phyloP scores from a whole-genome alignment of 2,113 vertebrate species.

The Oryctolagus cuniculus region DNA sequence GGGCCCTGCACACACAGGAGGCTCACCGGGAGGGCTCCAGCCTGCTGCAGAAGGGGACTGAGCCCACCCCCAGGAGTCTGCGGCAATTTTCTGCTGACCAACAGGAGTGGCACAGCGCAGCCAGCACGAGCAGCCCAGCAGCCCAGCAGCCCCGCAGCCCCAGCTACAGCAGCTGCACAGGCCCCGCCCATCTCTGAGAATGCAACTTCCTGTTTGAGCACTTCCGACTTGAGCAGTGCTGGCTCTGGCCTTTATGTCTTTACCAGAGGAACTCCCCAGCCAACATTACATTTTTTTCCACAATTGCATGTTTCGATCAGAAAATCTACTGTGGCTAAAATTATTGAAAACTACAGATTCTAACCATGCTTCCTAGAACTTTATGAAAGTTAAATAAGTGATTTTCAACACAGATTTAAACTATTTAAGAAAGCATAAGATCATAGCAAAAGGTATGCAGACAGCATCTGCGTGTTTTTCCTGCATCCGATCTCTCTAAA shows the following conservation, averaged over 20 bases:
- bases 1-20: not conserved
- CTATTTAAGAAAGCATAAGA: not conserved
- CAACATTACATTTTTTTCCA: not conserved
- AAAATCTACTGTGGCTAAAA: slow-evolving; percentile 32
- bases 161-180: not conserved
- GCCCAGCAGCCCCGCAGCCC: not conserved
- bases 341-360: not conserved
- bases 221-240: not conserved
- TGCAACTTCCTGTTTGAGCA: not conserved
- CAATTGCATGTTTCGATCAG: not conserved
- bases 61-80: not conserved
- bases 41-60: not conserved
- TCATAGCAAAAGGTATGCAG: not conserved
- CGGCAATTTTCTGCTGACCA: not conserved
- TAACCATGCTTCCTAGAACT: not conserved
- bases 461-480: not conserved
- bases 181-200: not conserved
- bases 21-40: not conserved
- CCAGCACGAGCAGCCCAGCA: not conserved
- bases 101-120: not conserved
- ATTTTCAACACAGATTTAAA: not conserved
- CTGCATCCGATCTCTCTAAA: not conserved
- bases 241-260: not conserved
- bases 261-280: not conserved
- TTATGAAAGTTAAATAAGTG: slow-evolving; percentile 17